Conservation (phyloP, 2,888 invertebrate species). For the Hirtodrosophila cameraria region DNA sequence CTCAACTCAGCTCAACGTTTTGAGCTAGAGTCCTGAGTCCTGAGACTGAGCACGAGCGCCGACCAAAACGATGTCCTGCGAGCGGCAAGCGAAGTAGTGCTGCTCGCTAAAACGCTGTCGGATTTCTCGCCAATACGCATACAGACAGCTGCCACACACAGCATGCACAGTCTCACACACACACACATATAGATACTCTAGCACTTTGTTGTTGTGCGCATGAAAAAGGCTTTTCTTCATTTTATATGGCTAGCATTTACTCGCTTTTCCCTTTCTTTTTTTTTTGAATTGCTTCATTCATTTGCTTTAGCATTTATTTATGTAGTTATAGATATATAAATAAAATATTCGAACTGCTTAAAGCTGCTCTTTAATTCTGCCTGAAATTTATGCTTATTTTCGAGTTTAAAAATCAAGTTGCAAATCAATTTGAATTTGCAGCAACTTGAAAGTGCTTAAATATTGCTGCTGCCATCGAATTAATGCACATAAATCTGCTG, state of each 20-base stretch:
- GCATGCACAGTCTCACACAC: constrained; percentile 21
- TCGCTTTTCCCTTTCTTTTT: constrained; percentile 10
- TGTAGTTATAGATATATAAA: background rate
- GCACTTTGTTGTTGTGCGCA: constrained; percentile 38
- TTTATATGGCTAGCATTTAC: constrained; percentile 48
- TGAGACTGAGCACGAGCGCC: constrained; percentile 20
- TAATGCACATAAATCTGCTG: constrained; percentile 16
- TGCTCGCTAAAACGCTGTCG: constrained; percentile 19
- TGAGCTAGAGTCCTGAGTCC: constrained; percentile 36
- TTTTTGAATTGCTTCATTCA: constrained; percentile 23
- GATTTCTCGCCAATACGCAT: constrained; percentile 72
- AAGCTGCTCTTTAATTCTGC: too few relatives aligned
- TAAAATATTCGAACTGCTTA: too few relatives aligned
- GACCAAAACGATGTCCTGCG: constrained; percentile 26
- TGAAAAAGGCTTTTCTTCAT: constrained; percentile 68
- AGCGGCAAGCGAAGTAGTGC: constrained; percentile 29
- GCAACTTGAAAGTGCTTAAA: background rate
- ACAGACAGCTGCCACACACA: constrained; percentile 75
- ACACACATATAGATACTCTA: constrained; percentile 7
- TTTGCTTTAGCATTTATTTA: constrained; percentile 11
- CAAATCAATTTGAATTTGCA: too few relatives aligned
- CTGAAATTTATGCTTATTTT: too few relatives aligned
- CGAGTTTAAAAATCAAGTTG: too few relatives aligned
- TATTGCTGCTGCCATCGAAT: background rate
- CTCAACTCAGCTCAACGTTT: constrained; percentile 41